Evolutionary conservation across 37 sponge, comb jelly and placozoan species (phyloP).

Genomic region (Crambe crambe): DNA sequence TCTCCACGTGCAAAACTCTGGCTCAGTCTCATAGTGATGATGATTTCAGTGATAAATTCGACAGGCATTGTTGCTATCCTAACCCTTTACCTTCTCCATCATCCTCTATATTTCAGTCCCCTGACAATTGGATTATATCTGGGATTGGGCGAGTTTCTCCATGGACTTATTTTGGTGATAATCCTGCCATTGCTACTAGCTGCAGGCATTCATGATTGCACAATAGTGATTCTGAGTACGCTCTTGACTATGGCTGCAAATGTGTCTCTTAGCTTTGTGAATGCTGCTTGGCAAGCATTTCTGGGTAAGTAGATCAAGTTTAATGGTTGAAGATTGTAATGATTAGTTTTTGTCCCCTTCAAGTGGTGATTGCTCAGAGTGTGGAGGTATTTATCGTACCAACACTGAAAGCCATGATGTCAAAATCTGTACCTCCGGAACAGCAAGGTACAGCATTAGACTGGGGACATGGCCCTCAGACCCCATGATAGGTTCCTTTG

Average conservation of each 20-base stretch:
- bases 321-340: not conserved
- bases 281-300: slow-evolving; percentile 56
- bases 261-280: slow-evolving; percentile 25
- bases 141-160: slow-evolving; percentile 17
- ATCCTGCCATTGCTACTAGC: slow-evolving; percentile 56
- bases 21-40: slow-evolving; percentile 12
- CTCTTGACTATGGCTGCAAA: slow-evolving; percentile 2
- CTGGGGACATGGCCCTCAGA: not conserved
- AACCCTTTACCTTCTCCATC: slow-evolving; percentile 32
- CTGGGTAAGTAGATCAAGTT: slow-evolving; percentile 34
- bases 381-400: slow-evolving; percentile 29
- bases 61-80: slow-evolving; percentile 25
- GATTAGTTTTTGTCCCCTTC: not conserved
- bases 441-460: slow-evolving; percentile 23
- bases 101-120: slow-evolving; percentile 41
- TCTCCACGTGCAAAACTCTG: slow-evolving; percentile 42
- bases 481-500: not conserved
- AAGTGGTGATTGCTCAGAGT: slow-evolving; percentile 34
- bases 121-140: slow-evolving; percentile 33
- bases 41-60: slow-evolving; percentile 23
- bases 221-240: slow-evolving; percentile 43
- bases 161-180: slow-evolving; percentile 34
- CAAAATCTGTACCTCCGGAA: slow-evolving; percentile 9
- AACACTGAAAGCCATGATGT: slow-evolving; percentile 37
- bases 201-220: slow-evolving; percentile 22